A percentile compares a stretch with the other conserved stretches of the same genome.
phyloP scores from a whole-genome alignment of 2,797 vertebrate genomes.

The Sylvilagus floridanus region DNA sequence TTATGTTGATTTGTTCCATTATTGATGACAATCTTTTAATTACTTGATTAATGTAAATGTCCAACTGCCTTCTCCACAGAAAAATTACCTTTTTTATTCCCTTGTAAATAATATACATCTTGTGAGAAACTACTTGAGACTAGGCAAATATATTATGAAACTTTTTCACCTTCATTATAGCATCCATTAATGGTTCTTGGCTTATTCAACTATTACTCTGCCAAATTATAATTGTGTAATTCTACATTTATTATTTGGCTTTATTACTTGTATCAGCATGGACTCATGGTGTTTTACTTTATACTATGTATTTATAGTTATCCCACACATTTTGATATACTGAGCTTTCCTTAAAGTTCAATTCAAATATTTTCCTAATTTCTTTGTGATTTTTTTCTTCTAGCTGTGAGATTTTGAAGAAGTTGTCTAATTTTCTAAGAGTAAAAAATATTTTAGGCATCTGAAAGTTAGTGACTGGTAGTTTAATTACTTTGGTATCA shows the following conservation, averaged over 20 bases:
- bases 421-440: slow-evolving; percentile 47
- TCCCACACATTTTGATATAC: background rate
- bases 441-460: background rate
- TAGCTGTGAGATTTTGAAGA: background rate
- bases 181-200: background rate
- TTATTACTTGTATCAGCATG: background rate
- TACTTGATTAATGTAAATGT: slow-evolving; percentile 5
- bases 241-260: slow-evolving; percentile 2
- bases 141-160: background rate
- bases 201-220: background rate
- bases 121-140: background rate
- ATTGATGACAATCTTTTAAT: background rate
- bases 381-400: slow-evolving; percentile 45
- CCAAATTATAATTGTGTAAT: slow-evolving; percentile 10
- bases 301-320: background rate
- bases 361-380: slow-evolving; percentile 48
- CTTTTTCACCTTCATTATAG: background rate
- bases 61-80: background rate
- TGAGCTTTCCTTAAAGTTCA: slow-evolving; percentile 20
- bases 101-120: background rate
- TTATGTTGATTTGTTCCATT: slow-evolving; percentile 33
- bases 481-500: slow-evolving; percentile 38
- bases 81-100: background rate
- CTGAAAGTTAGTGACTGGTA: background rate
- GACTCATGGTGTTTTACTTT: background rate